phyloP scores from a whole-genome alignment of 2,113 vertebrate species.

The Gallinago paraguaiae region DNA sequence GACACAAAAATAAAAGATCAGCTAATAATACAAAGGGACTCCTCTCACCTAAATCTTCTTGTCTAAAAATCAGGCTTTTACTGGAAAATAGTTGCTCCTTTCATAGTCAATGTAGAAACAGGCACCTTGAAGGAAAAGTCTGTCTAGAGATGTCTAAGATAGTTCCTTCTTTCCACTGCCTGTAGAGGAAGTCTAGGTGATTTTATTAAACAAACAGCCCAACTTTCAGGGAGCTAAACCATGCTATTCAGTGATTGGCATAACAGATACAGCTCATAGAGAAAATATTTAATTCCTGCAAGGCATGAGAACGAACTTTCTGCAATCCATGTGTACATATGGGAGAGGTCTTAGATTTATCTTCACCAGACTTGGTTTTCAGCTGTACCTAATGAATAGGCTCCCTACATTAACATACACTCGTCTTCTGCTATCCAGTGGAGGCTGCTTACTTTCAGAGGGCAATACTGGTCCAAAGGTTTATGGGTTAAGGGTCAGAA shows the following conservation, averaged over 20 bases:
- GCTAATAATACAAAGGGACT: background rate
- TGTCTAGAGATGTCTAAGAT: conserved; percentile 12
- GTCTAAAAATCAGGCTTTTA: background rate
- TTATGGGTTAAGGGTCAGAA: background rate
- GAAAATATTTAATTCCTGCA: background rate
- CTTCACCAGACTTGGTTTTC: background rate
- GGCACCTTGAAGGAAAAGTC: background rate
- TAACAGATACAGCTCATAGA: background rate
- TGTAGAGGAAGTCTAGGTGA: conserved; percentile 1
- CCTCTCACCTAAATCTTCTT: background rate
- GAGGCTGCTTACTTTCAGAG: background rate
- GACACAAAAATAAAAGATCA: background rate
- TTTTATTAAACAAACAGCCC: conserved; percentile 1
- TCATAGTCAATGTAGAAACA: background rate
- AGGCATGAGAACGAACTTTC: background rate
- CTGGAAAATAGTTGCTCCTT: background rate
- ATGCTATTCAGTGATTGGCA: background rate
- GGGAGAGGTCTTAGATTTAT: background rate
- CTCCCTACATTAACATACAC: background rate
- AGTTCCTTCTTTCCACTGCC: background rate
- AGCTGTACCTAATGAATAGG: background rate
- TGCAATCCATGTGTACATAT: background rate
- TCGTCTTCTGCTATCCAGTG: background rate
- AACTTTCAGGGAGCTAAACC: background rate
- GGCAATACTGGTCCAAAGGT: background rate